Percentiles rank a stretch among this genome's conserved stretches.
phyloP scores from a whole-genome alignment of 1,140 invertebrate genomes.

The Zaprionus africanus region DNA sequence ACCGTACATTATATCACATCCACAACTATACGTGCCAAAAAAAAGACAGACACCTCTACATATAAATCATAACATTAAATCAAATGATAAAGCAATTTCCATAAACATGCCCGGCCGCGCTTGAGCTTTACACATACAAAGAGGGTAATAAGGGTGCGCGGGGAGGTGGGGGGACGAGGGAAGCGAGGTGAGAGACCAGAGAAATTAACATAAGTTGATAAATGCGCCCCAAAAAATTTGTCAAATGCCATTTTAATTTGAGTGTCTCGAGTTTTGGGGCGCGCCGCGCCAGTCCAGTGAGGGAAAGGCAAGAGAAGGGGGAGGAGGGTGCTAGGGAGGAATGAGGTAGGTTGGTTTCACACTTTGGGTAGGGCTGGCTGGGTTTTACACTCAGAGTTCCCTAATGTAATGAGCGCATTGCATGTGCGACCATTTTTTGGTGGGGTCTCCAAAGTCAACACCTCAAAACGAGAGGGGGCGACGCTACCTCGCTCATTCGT shows the following conservation, averaged over 20 bases:
- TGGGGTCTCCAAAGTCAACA: conserved; percentile 67
- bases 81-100: conserved; percentile 48
- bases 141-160: background rate
- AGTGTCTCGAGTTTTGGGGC: conserved; percentile 54
- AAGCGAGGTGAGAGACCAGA: conserved; percentile 11
- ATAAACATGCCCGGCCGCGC: conserved; percentile 13
- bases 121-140: background rate
- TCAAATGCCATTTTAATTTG: conserved; percentile 76
- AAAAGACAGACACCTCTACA: background rate
- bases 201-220: conserved; percentile 71
- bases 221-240: conserved; percentile 68
- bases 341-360: background rate
- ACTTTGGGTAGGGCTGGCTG: conserved; percentile 22
- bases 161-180: background rate
- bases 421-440: conserved; percentile 60
- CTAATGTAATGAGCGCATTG: conserved; percentile 78
- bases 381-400: conserved; percentile 16
- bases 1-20: no score
- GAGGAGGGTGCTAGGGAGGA: background rate
- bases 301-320: background rate
- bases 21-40: background rate
- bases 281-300: conserved; percentile 23
- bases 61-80: conserved; percentile 46
- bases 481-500: conserved; percentile 33
- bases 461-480: conserved; percentile 47